phyloP scores from a whole-genome alignment of 2,797 vertebrate genomes.

The Cichlasoma orientale region DNA sequence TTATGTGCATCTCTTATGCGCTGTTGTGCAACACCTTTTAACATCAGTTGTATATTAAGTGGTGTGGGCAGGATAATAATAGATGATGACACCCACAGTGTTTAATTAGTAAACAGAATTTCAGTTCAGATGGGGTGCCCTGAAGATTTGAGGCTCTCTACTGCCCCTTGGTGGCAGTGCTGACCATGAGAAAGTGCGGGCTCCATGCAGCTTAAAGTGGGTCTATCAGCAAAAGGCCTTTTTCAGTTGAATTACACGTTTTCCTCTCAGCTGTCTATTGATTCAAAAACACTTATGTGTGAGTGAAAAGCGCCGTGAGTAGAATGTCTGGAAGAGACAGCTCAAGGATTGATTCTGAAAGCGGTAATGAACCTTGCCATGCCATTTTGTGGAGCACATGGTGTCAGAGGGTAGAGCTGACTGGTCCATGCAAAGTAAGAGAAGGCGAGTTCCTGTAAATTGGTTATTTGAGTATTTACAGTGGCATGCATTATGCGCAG shows the following conservation, averaged over 20 bases:
- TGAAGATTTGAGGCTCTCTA: slow-evolving; percentile 70
- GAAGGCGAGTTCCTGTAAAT: neutral
- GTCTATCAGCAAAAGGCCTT: slow-evolving; percentile 20
- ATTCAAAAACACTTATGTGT: slow-evolving; percentile 55
- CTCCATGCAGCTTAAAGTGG: neutral
- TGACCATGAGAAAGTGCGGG: slow-evolving; percentile 5
- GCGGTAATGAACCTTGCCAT: slow-evolving; percentile 61
- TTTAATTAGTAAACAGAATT: slow-evolving; percentile 39
- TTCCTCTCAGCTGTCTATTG: slow-evolving; percentile 45
- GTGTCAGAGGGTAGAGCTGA: slow-evolving; percentile 51
- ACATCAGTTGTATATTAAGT: slow-evolving; percentile 2
- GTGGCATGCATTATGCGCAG: slow-evolving; percentile 27
- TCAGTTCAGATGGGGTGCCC: neutral
- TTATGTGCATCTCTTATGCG: neutral
- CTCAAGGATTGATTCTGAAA: slow-evolving; percentile 56
- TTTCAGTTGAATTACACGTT: slow-evolving; percentile 25
- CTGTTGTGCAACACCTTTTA: slow-evolving; percentile 2
- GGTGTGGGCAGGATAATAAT: slow-evolving; percentile 24
- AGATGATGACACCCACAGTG: slow-evolving; percentile 14
- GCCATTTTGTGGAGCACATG: slow-evolving; percentile 6
- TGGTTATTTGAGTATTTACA: slow-evolving; percentile 19
- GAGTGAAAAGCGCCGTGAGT: slow-evolving; percentile 19
- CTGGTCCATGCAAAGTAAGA: slow-evolving; percentile 48
- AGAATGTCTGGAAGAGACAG: slow-evolving; percentile 26
- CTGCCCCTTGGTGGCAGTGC: slow-evolving; percentile 73